Evolutionary conservation across 2,888 invertebrate species (phyloP).

Genomic region (Gibbula magus): DNA sequence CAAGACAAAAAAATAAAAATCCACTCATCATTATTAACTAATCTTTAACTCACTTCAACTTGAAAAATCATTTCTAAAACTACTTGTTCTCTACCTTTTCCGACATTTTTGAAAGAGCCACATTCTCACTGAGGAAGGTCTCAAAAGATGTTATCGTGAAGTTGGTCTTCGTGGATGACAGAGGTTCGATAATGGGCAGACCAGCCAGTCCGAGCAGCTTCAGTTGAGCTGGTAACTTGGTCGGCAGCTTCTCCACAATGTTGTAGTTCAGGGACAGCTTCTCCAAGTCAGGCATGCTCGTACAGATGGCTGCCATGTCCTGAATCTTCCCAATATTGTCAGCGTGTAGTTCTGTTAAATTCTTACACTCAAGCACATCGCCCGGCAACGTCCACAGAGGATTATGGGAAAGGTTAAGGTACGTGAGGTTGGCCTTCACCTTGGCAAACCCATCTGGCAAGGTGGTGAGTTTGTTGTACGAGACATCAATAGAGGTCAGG

Average conservation of each 20-base stretch:
- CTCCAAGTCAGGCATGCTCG: slow-evolving; percentile 48
- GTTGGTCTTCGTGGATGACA: slow-evolving; percentile 29
- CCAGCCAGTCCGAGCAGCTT: slow-evolving; percentile 59
- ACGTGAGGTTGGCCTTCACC: slow-evolving; percentile 32
- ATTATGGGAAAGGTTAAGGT: slow-evolving; percentile 60
- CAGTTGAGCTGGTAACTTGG: slow-evolving; percentile 46
- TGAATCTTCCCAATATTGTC: slow-evolving; percentile 54
- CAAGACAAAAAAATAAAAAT: too few species aligned
- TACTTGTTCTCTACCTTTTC: neutral
- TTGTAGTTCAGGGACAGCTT: slow-evolving; percentile 51
- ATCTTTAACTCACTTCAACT: too few species aligned
- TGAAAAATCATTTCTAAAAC: too few species aligned
- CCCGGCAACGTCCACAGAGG: slow-evolving; percentile 51
- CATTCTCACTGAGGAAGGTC: slow-evolving; percentile 26
- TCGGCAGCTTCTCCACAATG: slow-evolving; percentile 44
- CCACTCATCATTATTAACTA: too few species aligned
- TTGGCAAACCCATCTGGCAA: slow-evolving; percentile 33
- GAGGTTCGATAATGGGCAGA: slow-evolving; percentile 57
- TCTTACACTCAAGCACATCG: slow-evolving; percentile 36
- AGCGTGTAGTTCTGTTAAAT: slow-evolving; percentile 53
- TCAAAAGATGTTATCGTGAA: slow-evolving; percentile 31
- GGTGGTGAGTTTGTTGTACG: slow-evolving; percentile 32
- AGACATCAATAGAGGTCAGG: slow-evolving; percentile 34
- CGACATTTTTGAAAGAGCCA: slow-evolving; percentile 6
- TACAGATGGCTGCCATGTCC: slow-evolving; percentile 42